phyloP scores from a whole-genome alignment of 2,113 vertebrate species.

The Colius striatus region DNA sequence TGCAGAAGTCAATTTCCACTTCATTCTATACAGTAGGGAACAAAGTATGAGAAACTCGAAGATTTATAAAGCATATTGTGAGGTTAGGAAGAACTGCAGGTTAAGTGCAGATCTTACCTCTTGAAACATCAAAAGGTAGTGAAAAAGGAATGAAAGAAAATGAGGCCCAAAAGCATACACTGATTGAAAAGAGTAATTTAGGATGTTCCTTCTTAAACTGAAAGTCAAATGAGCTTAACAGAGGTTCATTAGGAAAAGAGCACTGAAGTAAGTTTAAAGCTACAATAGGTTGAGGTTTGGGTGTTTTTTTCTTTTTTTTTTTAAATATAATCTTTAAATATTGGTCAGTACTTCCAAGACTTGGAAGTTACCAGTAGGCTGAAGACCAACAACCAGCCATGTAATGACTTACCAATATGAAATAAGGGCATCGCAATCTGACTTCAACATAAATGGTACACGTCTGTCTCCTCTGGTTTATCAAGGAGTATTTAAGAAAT shows the following conservation, averaged over 20 bases:
- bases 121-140: slow-evolving; percentile 37
- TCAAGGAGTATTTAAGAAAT: neutral
- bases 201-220: neutral
- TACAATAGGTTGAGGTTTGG: neutral
- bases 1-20: slow-evolving; percentile 55
- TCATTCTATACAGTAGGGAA: slow-evolving; percentile 56
- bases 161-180: neutral
- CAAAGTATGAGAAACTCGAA: slow-evolving; percentile 35
- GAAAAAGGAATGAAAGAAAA: slow-evolving; percentile 7
- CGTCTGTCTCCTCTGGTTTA: neutral
- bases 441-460: neutral
- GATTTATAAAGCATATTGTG: slow-evolving; percentile 33
- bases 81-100: neutral
- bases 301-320: neutral
- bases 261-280: neutral
- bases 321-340: neutral
- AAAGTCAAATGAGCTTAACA: neutral
- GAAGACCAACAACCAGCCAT: neutral
- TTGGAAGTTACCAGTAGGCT: neutral
- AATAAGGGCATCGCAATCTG: neutral
- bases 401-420: neutral
- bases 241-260: neutral
- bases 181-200: neutral
- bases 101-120: slow-evolving; percentile 20
- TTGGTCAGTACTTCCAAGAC: neutral